These are phyloP conservation scores for Cheilosia grossa DNA, from an alignment of 2,888 invertebrate genomes.

Conservation along the genomic window DNA sequence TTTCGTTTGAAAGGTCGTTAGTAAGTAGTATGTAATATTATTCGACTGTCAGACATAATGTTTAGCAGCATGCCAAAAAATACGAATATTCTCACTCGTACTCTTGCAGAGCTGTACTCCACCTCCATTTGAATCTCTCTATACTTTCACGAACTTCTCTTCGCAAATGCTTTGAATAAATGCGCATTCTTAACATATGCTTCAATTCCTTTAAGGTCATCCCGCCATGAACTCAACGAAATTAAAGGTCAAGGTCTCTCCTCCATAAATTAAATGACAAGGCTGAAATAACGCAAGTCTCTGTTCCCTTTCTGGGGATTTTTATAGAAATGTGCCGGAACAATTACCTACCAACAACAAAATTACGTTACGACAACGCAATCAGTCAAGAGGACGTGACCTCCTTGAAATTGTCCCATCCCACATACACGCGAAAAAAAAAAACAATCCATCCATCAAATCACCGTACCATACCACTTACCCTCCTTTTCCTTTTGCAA, in stretches of 20 bases:
- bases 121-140: too few species aligned
- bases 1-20: too few species aligned
- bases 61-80: too few species aligned
- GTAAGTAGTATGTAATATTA: too few species aligned
- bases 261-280: neutral
- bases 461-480: constrained; percentile 69
- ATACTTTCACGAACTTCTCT: neutral
- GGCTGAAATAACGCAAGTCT: neutral
- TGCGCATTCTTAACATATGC: too few species aligned
- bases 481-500: constrained; percentile 91
- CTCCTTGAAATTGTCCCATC: neutral
- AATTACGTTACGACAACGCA: constrained; percentile 10
- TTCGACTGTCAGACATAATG: too few species aligned
- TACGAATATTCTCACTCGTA: too few species aligned
- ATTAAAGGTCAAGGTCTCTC: neutral
- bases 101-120: too few species aligned
- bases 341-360: constrained; percentile 4
- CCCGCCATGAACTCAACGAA: neutral
- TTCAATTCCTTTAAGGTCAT: too few species aligned
- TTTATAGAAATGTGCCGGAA: neutral
- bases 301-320: neutral
- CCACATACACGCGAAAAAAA: neutral
- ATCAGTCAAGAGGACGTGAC: constrained; percentile 6
- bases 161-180: neutral
- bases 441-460: neutral